These are phyloP conservation scores for Cinclus mexicanus DNA, from an alignment of 2,113 vertebrate genomes.

Conservation along the genomic window DNA sequence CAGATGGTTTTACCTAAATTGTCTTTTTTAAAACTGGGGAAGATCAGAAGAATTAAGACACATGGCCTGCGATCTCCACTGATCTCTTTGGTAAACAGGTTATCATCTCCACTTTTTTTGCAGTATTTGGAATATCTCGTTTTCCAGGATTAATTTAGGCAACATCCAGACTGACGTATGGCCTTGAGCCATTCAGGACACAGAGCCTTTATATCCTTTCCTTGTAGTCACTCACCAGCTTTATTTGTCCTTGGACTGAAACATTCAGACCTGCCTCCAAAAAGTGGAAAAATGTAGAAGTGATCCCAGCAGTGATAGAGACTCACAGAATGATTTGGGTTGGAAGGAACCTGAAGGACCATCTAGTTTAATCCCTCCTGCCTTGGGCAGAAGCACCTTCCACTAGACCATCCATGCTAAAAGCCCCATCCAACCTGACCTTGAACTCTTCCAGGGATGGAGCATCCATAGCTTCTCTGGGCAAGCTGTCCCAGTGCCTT, in stretches of 20 bases:
- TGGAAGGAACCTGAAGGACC: not conserved
- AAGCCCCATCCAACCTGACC: not conserved
- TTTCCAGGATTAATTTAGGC: not conserved
- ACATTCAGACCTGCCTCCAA: not conserved
- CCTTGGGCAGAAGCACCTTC: not conserved
- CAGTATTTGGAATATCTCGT: not conserved
- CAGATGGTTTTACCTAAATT: not conserved
- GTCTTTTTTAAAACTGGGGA: not conserved
- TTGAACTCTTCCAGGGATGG: not conserved
- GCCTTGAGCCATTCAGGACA: not conserved
- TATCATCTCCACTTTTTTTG: not conserved
- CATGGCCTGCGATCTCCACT: not conserved
- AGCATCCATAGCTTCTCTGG: not conserved
- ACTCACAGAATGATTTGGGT: not conserved
- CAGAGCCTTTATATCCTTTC: rapidly evolving
- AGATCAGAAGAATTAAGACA: not conserved
- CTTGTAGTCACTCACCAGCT: not conserved
- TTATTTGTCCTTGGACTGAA: not conserved
- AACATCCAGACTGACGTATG: not conserved
- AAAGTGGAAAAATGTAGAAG: not conserved
- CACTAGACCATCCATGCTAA: not conserved
- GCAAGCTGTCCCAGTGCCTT: not conserved
- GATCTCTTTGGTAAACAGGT: not conserved
- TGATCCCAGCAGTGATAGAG: not conserved
- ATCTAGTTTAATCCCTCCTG: not conserved